Evolutionary conservation across 2,113 vertebrate genomes (phyloP), one percentile per base, ranked within the genome.

Genomic region (Hippocampus guttulatus): DNA sequence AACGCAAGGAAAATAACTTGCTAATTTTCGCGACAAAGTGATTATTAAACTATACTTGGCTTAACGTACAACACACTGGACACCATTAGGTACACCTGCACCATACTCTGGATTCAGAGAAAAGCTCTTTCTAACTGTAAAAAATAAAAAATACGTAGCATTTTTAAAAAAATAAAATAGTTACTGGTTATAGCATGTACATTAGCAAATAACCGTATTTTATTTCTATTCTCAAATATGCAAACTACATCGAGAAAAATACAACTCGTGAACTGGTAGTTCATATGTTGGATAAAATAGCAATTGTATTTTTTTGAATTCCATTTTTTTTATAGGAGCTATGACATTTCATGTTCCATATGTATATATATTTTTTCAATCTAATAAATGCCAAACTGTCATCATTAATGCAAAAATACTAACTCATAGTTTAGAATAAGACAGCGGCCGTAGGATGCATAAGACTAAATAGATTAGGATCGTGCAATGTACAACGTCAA

Each of bases 11-110:
- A 75, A 77, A 74, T 15, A 54, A 74, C 33, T 12, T 70, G 51
- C 76, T 43, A 69, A 45, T 25, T 7, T 75, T 55, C 43, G 27
- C 61, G 3, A 61, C 9, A 64, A 70, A 8, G 68, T 60, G 5
- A 27, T 70, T 25, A 62, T 20, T n/a, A 67, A 58, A 75, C 73
- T 52, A 49, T 47, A 81, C 75, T 85, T 86, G 76, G 80, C 52
- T 33, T 10, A 23, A 55, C n/a, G 9, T 80, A 65, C 41, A 43
- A 40, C 38, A 23, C 10, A n/a, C 21, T 10, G 10, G n/a, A 65
- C 63, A 15, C 63, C n/a, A 47, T 47, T 65, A 25, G 63, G 41
- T 23, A 47, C 63, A 23, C 63, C 63, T 43, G 38, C 38, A 15
- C 27, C 27, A 38, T 33, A 8, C 33, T 61, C 27, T 60, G 25